phyloP scores from a whole-genome alignment of 2,797 vertebrate genomes.

The Geotrypetes seraphini region DNA sequence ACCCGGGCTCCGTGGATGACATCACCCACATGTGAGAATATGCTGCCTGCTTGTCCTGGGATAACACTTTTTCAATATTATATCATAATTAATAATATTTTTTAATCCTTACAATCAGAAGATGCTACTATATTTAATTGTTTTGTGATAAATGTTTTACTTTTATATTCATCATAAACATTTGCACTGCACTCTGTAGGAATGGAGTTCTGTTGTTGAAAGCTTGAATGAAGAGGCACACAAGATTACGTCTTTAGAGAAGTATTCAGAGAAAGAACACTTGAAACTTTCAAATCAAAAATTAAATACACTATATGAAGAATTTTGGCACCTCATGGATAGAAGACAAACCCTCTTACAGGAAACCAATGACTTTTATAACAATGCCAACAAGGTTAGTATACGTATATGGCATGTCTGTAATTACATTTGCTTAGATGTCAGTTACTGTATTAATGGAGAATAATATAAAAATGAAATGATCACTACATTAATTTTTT shows the following conservation, averaged over 20 bases:
- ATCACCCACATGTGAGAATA: no score
- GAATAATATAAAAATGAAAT: not conserved
- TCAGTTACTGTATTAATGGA: not conserved
- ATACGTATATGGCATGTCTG: slow-evolving; percentile 11
- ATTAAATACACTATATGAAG: slow-evolving; percentile 41
- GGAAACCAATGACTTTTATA: slow-evolving; percentile 65
- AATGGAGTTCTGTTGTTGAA: slow-evolving; percentile 46
- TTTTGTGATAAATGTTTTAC: no score
- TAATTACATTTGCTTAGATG: not conserved
- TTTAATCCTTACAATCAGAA: no score
- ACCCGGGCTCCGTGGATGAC: no score
- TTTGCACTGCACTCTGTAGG: slow-evolving; percentile 36
- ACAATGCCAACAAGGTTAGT: slow-evolving; percentile 59
- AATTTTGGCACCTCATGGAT: slow-evolving; percentile 43
- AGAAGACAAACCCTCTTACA: slow-evolving; percentile 44
- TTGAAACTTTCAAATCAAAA: slow-evolving; percentile 51
- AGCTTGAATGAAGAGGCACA: slow-evolving; percentile 47
- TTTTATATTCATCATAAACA: no score
- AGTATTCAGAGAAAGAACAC: slow-evolving; percentile 42
- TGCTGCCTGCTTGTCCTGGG: no score
- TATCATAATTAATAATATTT: no score
- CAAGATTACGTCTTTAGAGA: slow-evolving; percentile 37
- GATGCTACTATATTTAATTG: no score
- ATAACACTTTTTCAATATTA: no score
- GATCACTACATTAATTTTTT: not conserved